Evolutionary conservation across 2,888 invertebrate species (phyloP), one percentile per base, ranked within the genome.

Genomic region (Corythucha ciliata): DNA sequence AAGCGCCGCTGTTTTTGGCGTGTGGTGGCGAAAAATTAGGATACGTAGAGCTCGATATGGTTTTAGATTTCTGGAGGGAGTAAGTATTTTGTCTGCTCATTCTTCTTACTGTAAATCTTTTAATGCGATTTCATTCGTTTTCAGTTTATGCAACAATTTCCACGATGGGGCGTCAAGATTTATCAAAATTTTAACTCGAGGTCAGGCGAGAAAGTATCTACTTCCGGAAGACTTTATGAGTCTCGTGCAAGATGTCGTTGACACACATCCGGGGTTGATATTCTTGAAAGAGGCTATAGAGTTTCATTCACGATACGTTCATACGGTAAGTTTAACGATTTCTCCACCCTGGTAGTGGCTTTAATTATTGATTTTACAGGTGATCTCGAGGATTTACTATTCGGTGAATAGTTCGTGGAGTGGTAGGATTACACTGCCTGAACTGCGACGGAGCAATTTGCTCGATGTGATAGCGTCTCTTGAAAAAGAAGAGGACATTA

Each of bases 231-330:
- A 97, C 72, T 83, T 97, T 69, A 85, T 92, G 65, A 85, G 92
- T 20, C 71, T 96, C 61, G 83, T 96, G 47, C 90, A 94, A 72
- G 96, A 97, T 69, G 91, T 97, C n/a, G 93, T 97, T 34, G 94
- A 97, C 69, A 90, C 92, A 7, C 96, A 97, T 74, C 96, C 96
- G 1, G 97, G 98, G 40, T 78, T 98, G 60, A 88, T 87, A 57
- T 98, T 98, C 75, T 78, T 98, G 53, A 90, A 93, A 69, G 93
- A 96, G 69, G 96, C 97, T 53, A 88, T 89, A 1, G 97, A 98
- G 74, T 98, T 98, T 73, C 97, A 98, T 75, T 93, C 93, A 56
- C 81, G 94, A 76, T 98, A 97, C 69, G 89, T 97, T 62, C 93
- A 96, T 71, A 97, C 97, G 68, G 97, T 88, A 66, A 67, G 69